Base-by-base conservation (phyloP, 2,888 invertebrate species). In the Ernsta delagoae region DNA sequence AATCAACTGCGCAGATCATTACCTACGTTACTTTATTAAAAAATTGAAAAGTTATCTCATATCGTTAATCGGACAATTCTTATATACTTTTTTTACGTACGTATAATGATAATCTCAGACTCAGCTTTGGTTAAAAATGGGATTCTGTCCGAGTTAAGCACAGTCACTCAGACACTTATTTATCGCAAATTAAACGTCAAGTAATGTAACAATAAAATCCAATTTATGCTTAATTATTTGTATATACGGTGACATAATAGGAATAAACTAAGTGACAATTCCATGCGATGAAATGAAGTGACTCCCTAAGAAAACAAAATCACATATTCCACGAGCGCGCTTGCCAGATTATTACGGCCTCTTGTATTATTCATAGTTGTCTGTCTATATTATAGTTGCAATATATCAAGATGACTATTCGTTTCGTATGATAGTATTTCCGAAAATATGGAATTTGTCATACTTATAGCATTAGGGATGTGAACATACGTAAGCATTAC, bases 351-450 rank as follows among this genome's bases (percentile, higher is more conserved):
- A 90, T 89, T 85, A 83, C 85, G 74, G 79, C 80, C 74, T 82
- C 63, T 43, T 90, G 90, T 86, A 85, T 92, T 90, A 92, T 92
- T 92, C 91, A 92, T 92, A 82, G 79, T 81, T 83, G 84, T 87
- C 86, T 81, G 78, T 79, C 76, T 82, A 77, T 79, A 86, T 88
- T 86, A 88, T 81, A 79, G 78, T 70, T 74, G 78, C 77, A 79
- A 87, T 90, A 85, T 83, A 83, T 90, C 87, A 87, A 74, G 72
- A 78, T 57, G 50, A 59, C 57, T 61, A 56, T 54, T 56, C 56
- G 8, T 56, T 36, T 31, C 24, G 2, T 36, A 41, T 53, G 61
- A 34, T 54, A 48, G 80, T 80, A 81, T 82, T 24, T 11, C 43
- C 54, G 36, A 66, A 59, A 61, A 67, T 61, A 67, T 43, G 54